Conservation (phyloP, 1,140 invertebrate species). For the Euborellia annulipes region DNA sequence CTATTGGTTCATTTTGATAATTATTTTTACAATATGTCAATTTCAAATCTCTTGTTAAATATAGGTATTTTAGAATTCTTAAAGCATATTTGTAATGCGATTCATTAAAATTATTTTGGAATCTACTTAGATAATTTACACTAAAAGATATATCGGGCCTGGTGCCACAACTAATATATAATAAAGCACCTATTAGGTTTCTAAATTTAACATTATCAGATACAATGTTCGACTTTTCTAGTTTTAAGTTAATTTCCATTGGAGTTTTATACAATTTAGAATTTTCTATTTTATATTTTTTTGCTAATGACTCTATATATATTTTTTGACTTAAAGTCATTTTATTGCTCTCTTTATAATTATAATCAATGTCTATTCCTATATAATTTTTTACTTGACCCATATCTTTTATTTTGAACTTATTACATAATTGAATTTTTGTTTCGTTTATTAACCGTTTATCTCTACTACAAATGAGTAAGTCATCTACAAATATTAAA, state of each 20-base stretch:
- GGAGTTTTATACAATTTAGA: conserved; percentile 24
- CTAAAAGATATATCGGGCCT: conserved; percentile 18
- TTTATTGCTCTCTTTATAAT: conserved; percentile 18
- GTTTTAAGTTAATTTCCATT: conserved; percentile 26
- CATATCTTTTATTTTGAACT: too few species aligned
- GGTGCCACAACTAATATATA: conserved; percentile 27
- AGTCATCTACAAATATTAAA: conserved; percentile 15
- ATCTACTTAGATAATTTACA: too few species aligned
- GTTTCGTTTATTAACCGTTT: conserved; percentile 17
- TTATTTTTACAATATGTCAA: too few species aligned
- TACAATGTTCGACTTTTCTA: conserved; percentile 14
- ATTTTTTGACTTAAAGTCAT: too few species aligned
- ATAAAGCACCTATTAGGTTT: conserved; percentile 10
- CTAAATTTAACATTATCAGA: too few species aligned
- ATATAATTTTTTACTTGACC: conserved; percentile 13
- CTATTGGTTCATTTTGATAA: too few species aligned
- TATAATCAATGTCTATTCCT: conserved; percentile 20
- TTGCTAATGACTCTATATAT: conserved; percentile 25
- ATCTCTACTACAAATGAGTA: conserved; percentile 19
- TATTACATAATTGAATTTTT: conserved; percentile 16
- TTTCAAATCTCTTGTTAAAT: too few species aligned
- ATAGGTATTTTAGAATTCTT: too few species aligned
- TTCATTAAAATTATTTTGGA: too few species aligned
- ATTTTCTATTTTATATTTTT: conserved; percentile 13
- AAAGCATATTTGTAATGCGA: too few species aligned